Evolutionary conservation across 1,140 invertebrate genomes (phyloP).

Genomic region (Gryllus bimaculatus): DNA sequence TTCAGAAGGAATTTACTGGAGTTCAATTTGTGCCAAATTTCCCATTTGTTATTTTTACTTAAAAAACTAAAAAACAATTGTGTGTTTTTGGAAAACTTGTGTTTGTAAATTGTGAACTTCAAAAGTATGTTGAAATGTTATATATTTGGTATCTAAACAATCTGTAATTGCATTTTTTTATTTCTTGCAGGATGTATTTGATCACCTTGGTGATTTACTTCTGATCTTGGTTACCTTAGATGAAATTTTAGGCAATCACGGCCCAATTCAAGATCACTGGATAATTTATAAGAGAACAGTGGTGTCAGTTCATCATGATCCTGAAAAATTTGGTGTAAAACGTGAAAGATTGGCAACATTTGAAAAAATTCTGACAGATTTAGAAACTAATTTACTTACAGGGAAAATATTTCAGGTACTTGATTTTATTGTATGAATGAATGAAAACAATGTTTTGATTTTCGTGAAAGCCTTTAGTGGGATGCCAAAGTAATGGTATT

Average conservation of each 20-base stretch:
- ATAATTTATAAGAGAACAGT: constrained; percentile 58
- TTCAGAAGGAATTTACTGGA: no score
- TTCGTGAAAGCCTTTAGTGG: no score
- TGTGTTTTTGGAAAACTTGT: no score
- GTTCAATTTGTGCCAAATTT: no score
- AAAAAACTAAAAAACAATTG: no score
- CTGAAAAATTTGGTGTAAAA: constrained; percentile 47
- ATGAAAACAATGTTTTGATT: no score
- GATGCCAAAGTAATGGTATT: no score
- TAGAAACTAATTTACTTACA: constrained; percentile 51
- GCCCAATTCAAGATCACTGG: constrained; percentile 56
- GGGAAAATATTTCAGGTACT: constrained; percentile 54
- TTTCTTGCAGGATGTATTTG: constrained; percentile 44
- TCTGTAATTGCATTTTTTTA: constrained; percentile 19
- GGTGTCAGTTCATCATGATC: constrained; percentile 56
- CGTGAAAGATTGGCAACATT: constrained; percentile 49
- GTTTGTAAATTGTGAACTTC: neutral
- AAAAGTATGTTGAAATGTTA: neutral
- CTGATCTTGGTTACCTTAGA: constrained; percentile 61
- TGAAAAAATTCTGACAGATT: constrained; percentile 52
- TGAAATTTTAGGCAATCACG: constrained; percentile 51
- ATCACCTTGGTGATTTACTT: constrained; percentile 55
- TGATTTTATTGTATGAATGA: neutral
- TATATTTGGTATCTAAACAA: neutral
- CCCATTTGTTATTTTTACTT: no score